Evolutionary conservation across 2,113 vertebrate species (phyloP), one percentile per base, ranked within the genome.

Genomic region (Upupa epops): DNA sequence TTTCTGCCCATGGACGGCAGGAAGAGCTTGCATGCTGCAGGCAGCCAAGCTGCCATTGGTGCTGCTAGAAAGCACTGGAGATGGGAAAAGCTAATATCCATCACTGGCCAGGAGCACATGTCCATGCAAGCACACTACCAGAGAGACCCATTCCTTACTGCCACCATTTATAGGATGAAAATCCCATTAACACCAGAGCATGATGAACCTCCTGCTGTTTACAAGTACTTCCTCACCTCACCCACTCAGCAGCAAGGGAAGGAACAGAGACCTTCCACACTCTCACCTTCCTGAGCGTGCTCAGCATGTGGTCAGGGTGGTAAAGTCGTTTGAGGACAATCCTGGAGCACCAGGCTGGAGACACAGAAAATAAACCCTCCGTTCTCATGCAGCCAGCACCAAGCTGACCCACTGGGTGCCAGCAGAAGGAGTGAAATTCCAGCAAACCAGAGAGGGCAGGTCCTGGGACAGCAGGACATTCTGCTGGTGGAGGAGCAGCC

Each of bases 71-170:
- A 54, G 24, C 16, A 21, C 8, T 5, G 0, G 1, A 31, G 32
- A 37, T 9, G 46, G 69, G 21, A 11, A 20, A 25, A 22, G 34
- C 32, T 17, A 8, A 25, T 20, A 48, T 19, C 73, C 51, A 54
- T 37, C 66, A 9, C 0, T 16, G 6, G 8, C 40, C 46, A 64
- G 12, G 32, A 54, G 10, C 19, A 22, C 18, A 36, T 2, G 45
- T 58, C 64, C 0, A 0, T 16, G 36, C 7, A n/a, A 54, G 49
- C 8, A 1, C 31, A 64, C 24, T 1, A 2, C 31, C 12, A 2
- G 8, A 4, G 13, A 36, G 73, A 9, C 29, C 34, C 59, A 37
- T 22, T 26, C 10, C 49, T 15, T 15, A 22, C 51, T 66, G 64
- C 61, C 56, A 29, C 21, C 2, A 1, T 22, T 36, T 5, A 2